Evolutionary conservation across 1,140 invertebrate genomes (phyloP), one percentile per base, ranked within the genome.

Genomic region (Drosophila ironensis): DNA sequence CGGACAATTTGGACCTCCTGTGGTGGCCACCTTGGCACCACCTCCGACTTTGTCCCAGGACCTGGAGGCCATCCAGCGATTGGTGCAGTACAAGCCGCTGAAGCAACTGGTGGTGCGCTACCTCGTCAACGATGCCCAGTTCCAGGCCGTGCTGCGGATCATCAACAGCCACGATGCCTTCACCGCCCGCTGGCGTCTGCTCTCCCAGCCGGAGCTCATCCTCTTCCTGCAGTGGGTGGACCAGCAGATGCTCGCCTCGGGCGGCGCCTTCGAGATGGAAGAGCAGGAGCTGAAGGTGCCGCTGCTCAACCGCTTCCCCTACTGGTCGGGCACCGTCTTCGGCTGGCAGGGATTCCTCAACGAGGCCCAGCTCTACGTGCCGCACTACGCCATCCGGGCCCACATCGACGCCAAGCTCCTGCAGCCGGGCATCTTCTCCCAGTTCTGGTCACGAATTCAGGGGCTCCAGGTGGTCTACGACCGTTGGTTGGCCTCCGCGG

Each of bases 311-410:
- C 72, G 61, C 7, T 78, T 67, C 41, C 78, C 82, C 3, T 89
- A 86, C 24, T 72, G 82, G 75, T 70, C 87, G 1, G 70, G 70
- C 16, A 81, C 72, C 7, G 87, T 89, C 0, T 72, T 52, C 1
- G 88, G 88, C 4, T 88, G 63, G 72, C 80, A 74, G 14, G 88
- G 88, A 61, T 89, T 89, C 38, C 46, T 89, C 6, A 72, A 66
- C 51, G 88, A 89, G 45, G 72, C 75, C 7, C 60, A 88, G 9
- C 56, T 80, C 5, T 88, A 89, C 38, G 72, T 74, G 6, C 88
- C 88, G 0, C 40, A 44, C 1, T 60, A 80, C 11, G 64, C 75
- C 6, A 71, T 89, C 1, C 48, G 51, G 1, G 70, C 68, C 1
- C 63, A 84, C 12, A 74, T 89, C 17, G 48, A 87, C 8, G 67